A percentile compares a stretch with the other conserved stretches of the same genome.
phyloP scores from a whole-genome alignment of 2,888 invertebrate genomes.

The Phyllotreta striolata region DNA sequence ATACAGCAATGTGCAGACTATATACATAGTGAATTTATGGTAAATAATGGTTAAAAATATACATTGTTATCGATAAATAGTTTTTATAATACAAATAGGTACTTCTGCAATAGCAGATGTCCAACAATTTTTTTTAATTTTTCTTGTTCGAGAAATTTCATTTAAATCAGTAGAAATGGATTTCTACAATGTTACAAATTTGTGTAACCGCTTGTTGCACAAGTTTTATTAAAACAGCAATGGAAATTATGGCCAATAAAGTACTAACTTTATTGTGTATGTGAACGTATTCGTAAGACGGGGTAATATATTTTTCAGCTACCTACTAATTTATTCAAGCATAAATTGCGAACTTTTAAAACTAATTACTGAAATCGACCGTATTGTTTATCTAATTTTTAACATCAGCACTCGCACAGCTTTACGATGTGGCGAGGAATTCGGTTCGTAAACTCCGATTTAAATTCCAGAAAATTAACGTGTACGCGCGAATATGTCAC shows the following conservation, averaged over 20 bases:
- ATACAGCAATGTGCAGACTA: conserved; percentile 46
- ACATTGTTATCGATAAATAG: background rate
- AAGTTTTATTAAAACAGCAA: conserved; percentile 12
- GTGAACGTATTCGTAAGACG: background rate
- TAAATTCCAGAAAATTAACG: conserved; percentile 29
- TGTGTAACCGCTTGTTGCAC: conserved; percentile 1
- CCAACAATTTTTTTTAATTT: too few relatives aligned
- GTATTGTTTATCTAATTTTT: conserved; percentile 3
- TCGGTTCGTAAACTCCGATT: conserved; percentile 27
- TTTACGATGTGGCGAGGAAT: conserved; percentile 13
- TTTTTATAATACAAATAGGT: conserved; percentile 6
- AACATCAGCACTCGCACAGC: background rate
- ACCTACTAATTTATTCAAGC: background rate
- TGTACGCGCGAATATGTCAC: conserved; percentile 28
- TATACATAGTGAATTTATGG: conserved; percentile 39
- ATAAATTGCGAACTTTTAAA: background rate
- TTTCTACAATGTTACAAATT: too few relatives aligned
- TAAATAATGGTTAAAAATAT: conserved; percentile 11
- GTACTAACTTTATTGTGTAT: conserved; percentile 11
- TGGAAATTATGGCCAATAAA: conserved; percentile 17
- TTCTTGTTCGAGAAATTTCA: too few relatives aligned
- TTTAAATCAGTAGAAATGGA: too few relatives aligned
- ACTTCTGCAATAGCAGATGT: too few relatives aligned
- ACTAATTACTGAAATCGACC: background rate
- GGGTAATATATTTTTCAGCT: too few relatives aligned